phyloP scores from a whole-genome alignment of 2,797 vertebrate genomes.

The Hypotaenidia philippensis region DNA sequence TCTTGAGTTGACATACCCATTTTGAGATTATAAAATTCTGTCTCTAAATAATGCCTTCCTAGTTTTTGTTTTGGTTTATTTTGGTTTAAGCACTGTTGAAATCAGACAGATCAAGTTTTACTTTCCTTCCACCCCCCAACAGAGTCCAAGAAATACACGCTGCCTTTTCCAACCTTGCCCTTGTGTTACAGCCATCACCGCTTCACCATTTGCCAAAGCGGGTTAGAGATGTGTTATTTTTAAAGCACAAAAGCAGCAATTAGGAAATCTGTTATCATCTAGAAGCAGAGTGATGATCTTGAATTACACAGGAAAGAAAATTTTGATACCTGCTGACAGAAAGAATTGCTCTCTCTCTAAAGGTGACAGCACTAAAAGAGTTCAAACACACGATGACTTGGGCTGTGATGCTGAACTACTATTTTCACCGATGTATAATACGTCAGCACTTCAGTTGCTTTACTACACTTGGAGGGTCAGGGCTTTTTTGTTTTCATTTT shows the following conservation, averaged over 20 bases:
- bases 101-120: background rate
- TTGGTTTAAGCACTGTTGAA: background rate
- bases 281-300: background rate
- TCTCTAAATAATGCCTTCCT: background rate
- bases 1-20: background rate
- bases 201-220: background rate
- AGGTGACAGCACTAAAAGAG: background rate
- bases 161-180: background rate
- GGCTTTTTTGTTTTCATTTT: background rate
- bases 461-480: background rate
- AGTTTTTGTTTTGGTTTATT: background rate
- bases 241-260: background rate
- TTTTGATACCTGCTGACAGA: slow-evolving; percentile 11
- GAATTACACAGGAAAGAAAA: background rate
- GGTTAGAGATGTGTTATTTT: background rate
- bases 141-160: background rate
- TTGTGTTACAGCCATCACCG: background rate
- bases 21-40: background rate
- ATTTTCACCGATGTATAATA: background rate
- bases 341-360: background rate
- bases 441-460: background rate
- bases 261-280: slow-evolving; percentile 2
- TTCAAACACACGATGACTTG: background rate
- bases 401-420: background rate
- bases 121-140: background rate